Percentiles rank a stretch among this genome's conserved stretches.
Conservation (phyloP, 2,113 vertebrate species). For the Ceratotherium simum region DNA sequence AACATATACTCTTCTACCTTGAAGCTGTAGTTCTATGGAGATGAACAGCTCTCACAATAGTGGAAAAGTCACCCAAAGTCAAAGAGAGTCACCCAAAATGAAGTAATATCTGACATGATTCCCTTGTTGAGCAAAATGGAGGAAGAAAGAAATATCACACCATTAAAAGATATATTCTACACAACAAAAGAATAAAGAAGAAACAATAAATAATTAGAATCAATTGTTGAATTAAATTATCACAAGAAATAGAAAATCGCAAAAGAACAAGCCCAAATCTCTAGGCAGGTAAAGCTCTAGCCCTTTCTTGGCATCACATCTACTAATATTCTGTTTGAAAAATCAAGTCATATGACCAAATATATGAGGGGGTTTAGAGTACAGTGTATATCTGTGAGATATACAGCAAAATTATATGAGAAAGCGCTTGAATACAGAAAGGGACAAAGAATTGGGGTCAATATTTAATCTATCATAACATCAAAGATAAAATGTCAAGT, state of each 20-base stretch:
- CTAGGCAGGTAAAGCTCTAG: background rate
- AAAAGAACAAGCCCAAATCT: background rate
- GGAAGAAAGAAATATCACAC: background rate
- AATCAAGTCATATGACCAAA: background rate
- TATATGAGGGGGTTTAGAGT: background rate
- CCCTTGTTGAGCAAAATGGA: background rate
- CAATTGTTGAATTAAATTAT: background rate
- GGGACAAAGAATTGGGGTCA: background rate
- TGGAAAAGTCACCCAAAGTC: background rate
- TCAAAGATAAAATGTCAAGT: background rate
- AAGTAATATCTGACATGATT: background rate
- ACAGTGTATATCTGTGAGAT: background rate
- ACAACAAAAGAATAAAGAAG: background rate
- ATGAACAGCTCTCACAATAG: background rate
- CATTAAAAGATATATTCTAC: background rate
- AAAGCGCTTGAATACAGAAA: background rate
- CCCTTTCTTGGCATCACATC: background rate
- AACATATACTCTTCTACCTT: background rate
- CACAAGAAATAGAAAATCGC: background rate
- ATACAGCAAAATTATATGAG: too few relatives aligned
- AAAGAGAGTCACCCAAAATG: background rate
- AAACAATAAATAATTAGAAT: background rate
- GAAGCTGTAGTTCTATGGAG: background rate
- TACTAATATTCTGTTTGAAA: background rate
- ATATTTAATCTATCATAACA: background rate